Percentiles rank a stretch among this genome's conserved stretches.
Conservation (phyloP, 2,888 invertebrate species). For the Euclidia mi region DNA sequence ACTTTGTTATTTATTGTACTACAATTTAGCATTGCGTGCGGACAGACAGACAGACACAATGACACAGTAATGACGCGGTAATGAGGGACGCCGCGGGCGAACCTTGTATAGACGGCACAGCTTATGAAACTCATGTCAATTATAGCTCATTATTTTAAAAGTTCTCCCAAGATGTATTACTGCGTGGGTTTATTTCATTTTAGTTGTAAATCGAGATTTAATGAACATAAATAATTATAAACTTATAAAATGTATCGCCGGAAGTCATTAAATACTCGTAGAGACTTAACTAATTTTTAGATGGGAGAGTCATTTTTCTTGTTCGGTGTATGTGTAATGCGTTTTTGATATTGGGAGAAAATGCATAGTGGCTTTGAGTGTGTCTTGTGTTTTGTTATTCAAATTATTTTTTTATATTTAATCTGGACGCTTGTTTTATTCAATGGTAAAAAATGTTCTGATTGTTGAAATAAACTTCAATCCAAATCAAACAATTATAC, state of each 20-base stretch:
- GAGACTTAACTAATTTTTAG: too few species aligned
- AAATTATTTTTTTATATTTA: too few species aligned
- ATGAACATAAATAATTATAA: conserved; percentile 5
- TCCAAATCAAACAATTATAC: too few species aligned
- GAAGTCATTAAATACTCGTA: conserved; percentile 9
- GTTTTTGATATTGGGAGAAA: too few species aligned
- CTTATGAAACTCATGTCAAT: conserved; percentile 21
- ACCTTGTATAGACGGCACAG: conserved; percentile 12
- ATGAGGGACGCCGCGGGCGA: conserved; percentile 54
- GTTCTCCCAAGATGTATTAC: conserved; percentile 6
- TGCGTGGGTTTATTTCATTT: conserved; percentile 52
- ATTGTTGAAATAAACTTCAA: too few species aligned
- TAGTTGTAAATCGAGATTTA: conserved; percentile 32
- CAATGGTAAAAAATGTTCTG: too few species aligned
- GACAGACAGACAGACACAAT: conserved; percentile 37
- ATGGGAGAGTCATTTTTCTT: too few species aligned
- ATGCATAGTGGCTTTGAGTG: too few species aligned
- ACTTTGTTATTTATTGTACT: conserved; percentile 11
- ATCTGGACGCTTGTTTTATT: too few species aligned
- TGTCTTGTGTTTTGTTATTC: too few species aligned
- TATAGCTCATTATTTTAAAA: conserved; percentile 23
- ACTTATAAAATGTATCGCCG: conserved; percentile 2
- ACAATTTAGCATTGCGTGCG: conserved; percentile 22
- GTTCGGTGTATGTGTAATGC: too few species aligned
- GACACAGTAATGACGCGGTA: conserved; percentile 53